Conservation (phyloP, 1,140 invertebrate species). For the Euura lappo region DNA sequence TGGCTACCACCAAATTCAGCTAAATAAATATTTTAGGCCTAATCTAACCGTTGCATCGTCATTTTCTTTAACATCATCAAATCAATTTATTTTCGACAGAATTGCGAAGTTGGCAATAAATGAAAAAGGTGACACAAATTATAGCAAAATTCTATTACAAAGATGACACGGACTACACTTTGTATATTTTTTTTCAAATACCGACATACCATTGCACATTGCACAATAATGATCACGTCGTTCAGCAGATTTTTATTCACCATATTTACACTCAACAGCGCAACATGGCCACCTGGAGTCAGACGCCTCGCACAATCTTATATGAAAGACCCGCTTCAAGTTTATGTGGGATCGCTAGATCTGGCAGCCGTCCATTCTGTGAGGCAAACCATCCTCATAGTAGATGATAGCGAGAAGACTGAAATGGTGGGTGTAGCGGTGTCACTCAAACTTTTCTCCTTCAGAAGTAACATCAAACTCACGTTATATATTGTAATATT, state of each 20-base stretch:
- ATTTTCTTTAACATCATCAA: too few species aligned
- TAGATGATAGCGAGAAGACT: slow-evolving; percentile 77
- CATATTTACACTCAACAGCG: slow-evolving; percentile 58
- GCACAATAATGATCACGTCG: not conserved
- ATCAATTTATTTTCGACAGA: too few species aligned
- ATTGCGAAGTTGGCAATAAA: too few species aligned
- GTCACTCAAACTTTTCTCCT: not conserved
- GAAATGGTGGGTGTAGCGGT: slow-evolving; percentile 54
- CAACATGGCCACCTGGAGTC: slow-evolving; percentile 89
- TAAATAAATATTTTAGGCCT: not conserved
- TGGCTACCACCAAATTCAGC: too few species aligned
- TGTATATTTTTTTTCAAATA: too few species aligned
- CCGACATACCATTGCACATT: too few species aligned
- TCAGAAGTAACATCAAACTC: too few species aligned
- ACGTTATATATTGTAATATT: too few species aligned
- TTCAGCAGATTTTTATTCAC: not conserved
- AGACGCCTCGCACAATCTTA: slow-evolving; percentile 82
- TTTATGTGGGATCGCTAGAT: slow-evolving; percentile 88
- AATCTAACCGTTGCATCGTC: not conserved
- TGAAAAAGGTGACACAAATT: too few species aligned
- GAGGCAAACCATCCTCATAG: slow-evolving; percentile 74
- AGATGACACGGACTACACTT: too few species aligned
- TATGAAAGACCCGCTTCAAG: slow-evolving; percentile 87
- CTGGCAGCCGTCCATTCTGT: slow-evolving; percentile 85
- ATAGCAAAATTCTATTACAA: not conserved